Conservation (phyloP, 2,797 vertebrate genomes). For the Danio aesculapii region DNA sequence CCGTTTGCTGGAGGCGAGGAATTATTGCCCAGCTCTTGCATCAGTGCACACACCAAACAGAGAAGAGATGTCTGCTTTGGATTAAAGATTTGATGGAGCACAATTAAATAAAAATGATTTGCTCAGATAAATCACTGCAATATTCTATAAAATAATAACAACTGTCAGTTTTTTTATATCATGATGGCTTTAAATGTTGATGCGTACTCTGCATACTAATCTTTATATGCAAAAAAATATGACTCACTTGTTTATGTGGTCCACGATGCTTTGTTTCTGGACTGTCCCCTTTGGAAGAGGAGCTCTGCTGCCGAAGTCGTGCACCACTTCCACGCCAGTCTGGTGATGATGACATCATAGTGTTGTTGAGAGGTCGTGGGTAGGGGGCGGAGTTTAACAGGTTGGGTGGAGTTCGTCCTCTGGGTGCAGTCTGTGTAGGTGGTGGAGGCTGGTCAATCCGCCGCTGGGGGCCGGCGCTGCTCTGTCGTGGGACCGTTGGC, state of each 20-base stretch:
- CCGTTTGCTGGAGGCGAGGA: not conserved
- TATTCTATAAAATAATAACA: not conserved
- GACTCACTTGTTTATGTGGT: slow-evolving; percentile 91
- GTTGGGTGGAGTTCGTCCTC: slow-evolving; percentile 91
- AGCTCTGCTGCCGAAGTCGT: slow-evolving; percentile 92
- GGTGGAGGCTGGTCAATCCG: slow-evolving; percentile 94
- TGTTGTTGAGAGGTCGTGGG: slow-evolving; percentile 89
- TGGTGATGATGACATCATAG: slow-evolving; percentile 88
- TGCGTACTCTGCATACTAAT: not conserved
- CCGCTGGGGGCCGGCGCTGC: slow-evolving; percentile 92
- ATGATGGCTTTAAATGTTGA: not conserved
- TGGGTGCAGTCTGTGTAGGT: slow-evolving; percentile 72
- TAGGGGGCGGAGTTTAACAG: slow-evolving; percentile 89
- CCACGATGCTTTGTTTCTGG: slow-evolving; percentile 93
- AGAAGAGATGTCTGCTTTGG: not conserved
- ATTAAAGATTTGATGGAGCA: not conserved
- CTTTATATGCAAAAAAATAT: not conserved
- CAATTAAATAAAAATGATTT: not conserved
- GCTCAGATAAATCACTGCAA: not conserved
- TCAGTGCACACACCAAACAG: no score
- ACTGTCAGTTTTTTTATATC: not conserved
- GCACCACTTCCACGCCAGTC: slow-evolving; percentile 92
- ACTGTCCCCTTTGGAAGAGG: slow-evolving; percentile 95
- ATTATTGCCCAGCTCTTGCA: not conserved
- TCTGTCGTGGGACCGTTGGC: slow-evolving; percentile 89